Evolutionary conservation across 2,113 vertebrate genomes (phyloP).

Genomic region (Onychorhynchus coronatus): DNA sequence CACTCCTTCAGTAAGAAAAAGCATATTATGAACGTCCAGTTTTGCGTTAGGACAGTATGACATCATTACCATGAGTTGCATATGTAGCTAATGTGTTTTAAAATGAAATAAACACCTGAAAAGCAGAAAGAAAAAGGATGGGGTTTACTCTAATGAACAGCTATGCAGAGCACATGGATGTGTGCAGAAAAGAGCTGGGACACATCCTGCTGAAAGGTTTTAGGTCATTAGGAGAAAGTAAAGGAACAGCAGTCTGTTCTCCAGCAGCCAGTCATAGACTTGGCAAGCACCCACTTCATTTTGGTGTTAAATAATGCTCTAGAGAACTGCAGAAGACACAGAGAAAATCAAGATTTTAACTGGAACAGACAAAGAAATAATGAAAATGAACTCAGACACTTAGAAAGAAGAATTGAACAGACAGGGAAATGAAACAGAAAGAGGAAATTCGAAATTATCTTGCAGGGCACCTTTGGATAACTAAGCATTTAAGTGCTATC

Average conservation of each 20-base stretch:
- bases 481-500: conserved; percentile 34
- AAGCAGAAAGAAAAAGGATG: background rate
- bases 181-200: background rate
- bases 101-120: background rate
- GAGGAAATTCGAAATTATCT: conserved; percentile 41
- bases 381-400: conserved; percentile 54
- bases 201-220: background rate
- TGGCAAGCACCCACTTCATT: background rate
- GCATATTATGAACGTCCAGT: background rate
- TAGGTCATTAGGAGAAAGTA: background rate
- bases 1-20: background rate
- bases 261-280: background rate
- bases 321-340: background rate
- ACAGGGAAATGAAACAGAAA: conserved; percentile 48
- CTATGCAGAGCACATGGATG: background rate
- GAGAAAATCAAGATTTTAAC: conserved; percentile 57
- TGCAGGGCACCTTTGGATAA: conserved; percentile 21
- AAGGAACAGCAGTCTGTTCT: background rate
- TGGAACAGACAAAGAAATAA: conserved; percentile 50
- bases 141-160: background rate
- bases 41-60: background rate
- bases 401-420: conserved; percentile 54
- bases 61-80: background rate
- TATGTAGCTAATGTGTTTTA: background rate
- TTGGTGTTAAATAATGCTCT: background rate